These are phyloP conservation scores for Ormyrus rosae DNA, from an alignment of 2,888 invertebrate species.

Conservation along the genomic window DNA sequence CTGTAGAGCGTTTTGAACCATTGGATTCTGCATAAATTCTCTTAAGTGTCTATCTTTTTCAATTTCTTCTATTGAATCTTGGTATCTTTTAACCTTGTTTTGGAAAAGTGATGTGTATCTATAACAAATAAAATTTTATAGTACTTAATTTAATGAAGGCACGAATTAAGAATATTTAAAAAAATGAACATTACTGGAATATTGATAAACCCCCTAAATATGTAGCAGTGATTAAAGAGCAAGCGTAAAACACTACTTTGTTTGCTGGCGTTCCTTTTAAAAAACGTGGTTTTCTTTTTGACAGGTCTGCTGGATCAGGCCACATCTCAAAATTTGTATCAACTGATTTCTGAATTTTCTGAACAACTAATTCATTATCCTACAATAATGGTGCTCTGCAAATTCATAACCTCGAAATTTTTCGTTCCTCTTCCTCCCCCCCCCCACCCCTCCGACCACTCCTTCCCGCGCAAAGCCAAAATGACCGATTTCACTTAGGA, in stretches of 20 bases:
- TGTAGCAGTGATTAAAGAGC: neutral
- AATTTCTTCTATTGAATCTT: neutral
- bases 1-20: neutral
- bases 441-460: no score
- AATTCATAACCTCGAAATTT: no score
- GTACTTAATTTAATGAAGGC: neutral
- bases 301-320: constrained; percentile 60
- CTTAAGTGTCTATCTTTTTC: constrained; percentile 12
- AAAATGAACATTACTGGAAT: constrained; percentile 21
- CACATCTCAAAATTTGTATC: constrained; percentile 55
- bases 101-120: constrained; percentile 24
- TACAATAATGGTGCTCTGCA: no score
- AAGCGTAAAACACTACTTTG: constrained; percentile 16
- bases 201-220: neutral
- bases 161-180: neutral
- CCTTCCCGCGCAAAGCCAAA: no score
- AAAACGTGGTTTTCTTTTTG: constrained; percentile 62
- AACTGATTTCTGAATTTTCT: no score
- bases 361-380: no score
- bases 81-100: neutral
- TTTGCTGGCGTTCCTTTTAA: constrained; percentile 64
- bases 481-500: no score
- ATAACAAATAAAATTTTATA: neutral
- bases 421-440: no score
- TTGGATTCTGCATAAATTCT: constrained; percentile 8